A percentile compares a stretch with the other conserved stretches of the same genome.
Evolutionary conservation across 2,113 vertebrate species (phyloP).

Genomic region (Loxodonta africana): DNA sequence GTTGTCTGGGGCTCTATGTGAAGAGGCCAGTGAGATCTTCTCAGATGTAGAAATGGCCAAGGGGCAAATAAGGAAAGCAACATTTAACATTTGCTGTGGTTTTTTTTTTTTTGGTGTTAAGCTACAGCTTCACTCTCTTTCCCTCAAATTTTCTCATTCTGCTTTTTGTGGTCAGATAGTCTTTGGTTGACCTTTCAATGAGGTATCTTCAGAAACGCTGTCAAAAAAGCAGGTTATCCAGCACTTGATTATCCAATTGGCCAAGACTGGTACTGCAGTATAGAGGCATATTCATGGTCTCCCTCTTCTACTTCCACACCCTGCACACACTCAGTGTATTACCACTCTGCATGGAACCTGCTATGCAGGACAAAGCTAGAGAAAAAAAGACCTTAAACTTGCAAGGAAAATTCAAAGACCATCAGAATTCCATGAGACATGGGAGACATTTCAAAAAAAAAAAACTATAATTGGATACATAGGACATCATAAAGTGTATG

Average conservation of each 20-base stretch:
- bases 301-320: background rate
- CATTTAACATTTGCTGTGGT: background rate
- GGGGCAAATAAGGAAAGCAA: background rate
- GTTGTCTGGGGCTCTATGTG: background rate
- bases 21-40: background rate
- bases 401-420: background rate
- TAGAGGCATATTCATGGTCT: background rate
- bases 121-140: too few species aligned
- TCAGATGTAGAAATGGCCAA: background rate
- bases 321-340: background rate
- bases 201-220: background rate
- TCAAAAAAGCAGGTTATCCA: background rate
- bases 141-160: background rate
- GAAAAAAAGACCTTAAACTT: background rate
- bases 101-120: too few species aligned
- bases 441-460: background rate
- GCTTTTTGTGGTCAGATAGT: background rate
- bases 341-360: background rate
- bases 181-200: background rate
- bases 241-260: background rate
- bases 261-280: background rate
- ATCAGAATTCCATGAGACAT: conserved; percentile 39
- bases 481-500: background rate
- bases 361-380: background rate
- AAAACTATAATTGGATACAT: background rate